Evolutionary conservation across 2,888 invertebrate genomes (phyloP).

Genomic region (Caradrina clavipalpis): DNA sequence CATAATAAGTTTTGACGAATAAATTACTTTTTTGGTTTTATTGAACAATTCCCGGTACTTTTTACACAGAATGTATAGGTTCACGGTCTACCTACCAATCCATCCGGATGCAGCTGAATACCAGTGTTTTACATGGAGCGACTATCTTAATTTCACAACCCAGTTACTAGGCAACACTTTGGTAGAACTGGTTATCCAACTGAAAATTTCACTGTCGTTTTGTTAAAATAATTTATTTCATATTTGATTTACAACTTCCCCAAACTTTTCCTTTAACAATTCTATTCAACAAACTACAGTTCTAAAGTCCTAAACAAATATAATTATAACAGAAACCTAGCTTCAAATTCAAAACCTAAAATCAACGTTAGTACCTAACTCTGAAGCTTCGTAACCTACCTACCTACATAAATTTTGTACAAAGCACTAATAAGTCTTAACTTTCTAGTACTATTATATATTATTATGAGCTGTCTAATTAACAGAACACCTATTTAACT

Average conservation of each 20-base stretch:
- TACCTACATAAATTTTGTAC: constrained; percentile 1
- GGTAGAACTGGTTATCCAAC: too few relatives aligned
- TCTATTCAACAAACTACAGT: neutral
- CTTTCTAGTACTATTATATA: neutral
- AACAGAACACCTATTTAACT: constrained; percentile 15
- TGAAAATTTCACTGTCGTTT: too few relatives aligned
- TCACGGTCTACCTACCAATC: too few relatives aligned
- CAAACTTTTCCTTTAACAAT: neutral
- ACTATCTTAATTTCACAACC: too few relatives aligned
- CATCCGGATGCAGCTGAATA: too few relatives aligned
- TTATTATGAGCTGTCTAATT: constrained; percentile 14
- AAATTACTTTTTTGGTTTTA: too few relatives aligned
- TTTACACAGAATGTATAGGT: too few relatives aligned
- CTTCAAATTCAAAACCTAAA: constrained; percentile 12
- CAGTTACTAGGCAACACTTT: too few relatives aligned
- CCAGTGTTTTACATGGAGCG: too few relatives aligned
- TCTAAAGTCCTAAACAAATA: constrained; percentile 8
- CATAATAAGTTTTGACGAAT: too few relatives aligned
- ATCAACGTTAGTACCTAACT: neutral
- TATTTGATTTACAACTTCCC: neutral
- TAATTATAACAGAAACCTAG: neutral
- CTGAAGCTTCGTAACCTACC: constrained; percentile 7
- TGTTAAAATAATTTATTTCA: too few relatives aligned
- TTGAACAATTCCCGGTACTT: too few relatives aligned
- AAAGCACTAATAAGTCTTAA: neutral